These are phyloP conservation scores for Laupala kohalensis DNA, from an alignment of 1,140 invertebrate genomes.

Conservation along the genomic window DNA sequence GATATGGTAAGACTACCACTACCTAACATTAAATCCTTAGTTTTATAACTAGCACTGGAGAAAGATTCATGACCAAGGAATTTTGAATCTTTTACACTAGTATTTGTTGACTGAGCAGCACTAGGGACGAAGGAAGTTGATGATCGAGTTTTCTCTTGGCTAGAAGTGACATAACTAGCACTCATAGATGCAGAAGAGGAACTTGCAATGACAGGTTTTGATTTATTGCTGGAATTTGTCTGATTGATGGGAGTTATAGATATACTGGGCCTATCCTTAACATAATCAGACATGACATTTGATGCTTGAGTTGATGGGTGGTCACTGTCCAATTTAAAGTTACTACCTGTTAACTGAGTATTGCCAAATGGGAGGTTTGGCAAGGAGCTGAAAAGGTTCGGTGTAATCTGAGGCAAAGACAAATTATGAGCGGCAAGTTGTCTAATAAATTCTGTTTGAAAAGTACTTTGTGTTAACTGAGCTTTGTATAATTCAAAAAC, in stretches of 20 bases:
- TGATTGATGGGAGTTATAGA: background rate
- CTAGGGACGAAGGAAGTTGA: background rate
- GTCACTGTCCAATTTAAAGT: background rate
- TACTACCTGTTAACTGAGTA: background rate
- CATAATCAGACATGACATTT: background rate
- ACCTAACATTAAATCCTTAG: background rate
- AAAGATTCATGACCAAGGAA: background rate
- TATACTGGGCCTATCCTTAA: background rate
- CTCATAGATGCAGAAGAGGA: background rate
- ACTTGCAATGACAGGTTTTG: background rate
- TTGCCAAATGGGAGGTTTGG: background rate
- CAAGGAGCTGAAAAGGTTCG: background rate
- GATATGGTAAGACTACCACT: background rate
- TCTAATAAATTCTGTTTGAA: constrained; percentile 6
- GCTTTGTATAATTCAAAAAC: background rate
- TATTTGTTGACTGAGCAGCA: background rate
- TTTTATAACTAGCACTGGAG: background rate
- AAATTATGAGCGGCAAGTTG: constrained; percentile 2
- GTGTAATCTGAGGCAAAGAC: background rate
- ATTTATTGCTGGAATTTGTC: background rate
- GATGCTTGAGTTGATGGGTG: background rate
- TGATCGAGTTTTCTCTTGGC: background rate
- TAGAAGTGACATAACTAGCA: background rate
- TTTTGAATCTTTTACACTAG: background rate
- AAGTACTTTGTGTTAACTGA: background rate